phyloP scores from a whole-genome alignment of 2,888 invertebrate genomes.

The Drosophila atroscutellata region DNA sequence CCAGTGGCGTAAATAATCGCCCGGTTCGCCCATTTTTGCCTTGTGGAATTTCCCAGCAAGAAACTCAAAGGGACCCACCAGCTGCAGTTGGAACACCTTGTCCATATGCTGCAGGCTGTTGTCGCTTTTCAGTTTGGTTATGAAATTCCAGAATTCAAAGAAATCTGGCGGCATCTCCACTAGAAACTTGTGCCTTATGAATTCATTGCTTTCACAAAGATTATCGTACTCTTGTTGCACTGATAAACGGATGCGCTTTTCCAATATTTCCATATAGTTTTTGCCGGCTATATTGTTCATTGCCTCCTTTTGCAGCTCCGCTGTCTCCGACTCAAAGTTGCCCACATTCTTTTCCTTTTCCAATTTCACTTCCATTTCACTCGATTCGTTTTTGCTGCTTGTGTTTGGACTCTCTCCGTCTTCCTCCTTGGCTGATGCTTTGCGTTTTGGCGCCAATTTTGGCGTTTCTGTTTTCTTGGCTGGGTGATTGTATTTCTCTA shows the following conservation, averaged over 20 bases:
- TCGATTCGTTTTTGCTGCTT: constrained; percentile 18
- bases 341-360: constrained; percentile 34
- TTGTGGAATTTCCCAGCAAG: constrained; percentile 87
- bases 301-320: constrained; percentile 69
- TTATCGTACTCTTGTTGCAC: constrained; percentile 84
- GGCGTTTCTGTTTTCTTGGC: constrained; percentile 79
- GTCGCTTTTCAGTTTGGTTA: constrained; percentile 86
- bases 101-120: constrained; percentile 87
- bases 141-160: constrained; percentile 92
- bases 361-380: constrained; percentile 25
- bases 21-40: constrained; percentile 86
- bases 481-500: constrained; percentile 91
- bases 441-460: constrained; percentile 73
- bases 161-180: constrained; percentile 96
- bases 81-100: constrained; percentile 87
- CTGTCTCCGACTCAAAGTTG: constrained; percentile 62
- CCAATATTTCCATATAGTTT: constrained; percentile 79
- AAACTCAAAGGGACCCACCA: constrained; percentile 96
- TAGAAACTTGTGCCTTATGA: constrained; percentile 91
- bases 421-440: constrained; percentile 33
- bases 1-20: constrained; percentile 92
- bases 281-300: constrained; percentile 77
- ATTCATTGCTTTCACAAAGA: constrained; percentile 86
- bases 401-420: constrained; percentile 23
- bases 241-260: constrained; percentile 78